Base-by-base conservation (phyloP, 2,888 invertebrate species). In the Ormyrus pomaceus region DNA sequence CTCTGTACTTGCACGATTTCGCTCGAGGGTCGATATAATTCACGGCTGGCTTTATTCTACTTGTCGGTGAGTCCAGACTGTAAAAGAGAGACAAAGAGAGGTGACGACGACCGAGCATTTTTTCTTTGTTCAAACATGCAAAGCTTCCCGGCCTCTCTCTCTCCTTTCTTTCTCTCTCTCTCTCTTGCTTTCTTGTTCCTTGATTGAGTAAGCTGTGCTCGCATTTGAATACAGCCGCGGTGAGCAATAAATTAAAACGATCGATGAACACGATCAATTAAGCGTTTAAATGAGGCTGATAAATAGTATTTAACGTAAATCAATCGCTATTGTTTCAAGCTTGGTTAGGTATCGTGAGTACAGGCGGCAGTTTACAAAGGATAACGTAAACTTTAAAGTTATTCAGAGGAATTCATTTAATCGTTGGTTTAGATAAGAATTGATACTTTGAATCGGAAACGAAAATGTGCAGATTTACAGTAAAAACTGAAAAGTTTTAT, bases 21-120 rank as follows among this genome's bases (percentile, higher is more conserved):
- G 75, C 69, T 80, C 77, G 69, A 68, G 76, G 83, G 81, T 84
- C 83, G 81, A 83, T 83, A 83, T 65, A 79, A 76, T 73, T 74
- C 72, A 80, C 80, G 53, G 56, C 70, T 59, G 58, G 10, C 59
- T 72, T 72, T 72, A 72, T 78, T 78, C 64, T 66, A 46, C 65
- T 77, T 77, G 70, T 78, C 72, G 59, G 58, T 59, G 64, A 75
- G 65, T 61, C 53, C 48, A 10, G 58, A 72, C 62, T 9, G 73
- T 61, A 62, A 34, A 69, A 50, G 56, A 69, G 62, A 69, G 55
- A 76, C 61, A 68, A 59, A 69, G 53, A 76, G 48, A 73, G 76
- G 72, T 72, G 50, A 55, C 66, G 70, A 80, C 46, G 64, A 62
- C 46, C 55, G 13, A 19, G 19, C 19, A 19, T 19, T 19, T 19